Conservation (phyloP, 2,797 vertebrate species). For the Siniperca obscura region DNA sequence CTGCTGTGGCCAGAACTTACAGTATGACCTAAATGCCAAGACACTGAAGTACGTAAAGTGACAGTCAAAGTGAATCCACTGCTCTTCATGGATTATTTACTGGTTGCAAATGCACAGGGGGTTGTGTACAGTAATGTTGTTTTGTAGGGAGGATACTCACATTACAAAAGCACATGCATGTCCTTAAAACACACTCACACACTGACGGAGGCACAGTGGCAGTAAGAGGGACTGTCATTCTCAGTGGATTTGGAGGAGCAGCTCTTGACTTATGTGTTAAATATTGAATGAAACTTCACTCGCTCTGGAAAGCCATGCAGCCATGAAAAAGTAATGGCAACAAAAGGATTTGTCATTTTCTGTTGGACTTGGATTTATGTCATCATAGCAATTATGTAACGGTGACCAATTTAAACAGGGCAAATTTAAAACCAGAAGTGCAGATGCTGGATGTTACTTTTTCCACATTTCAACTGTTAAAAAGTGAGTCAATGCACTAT, state of each 20-base stretch:
- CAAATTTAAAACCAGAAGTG: not conserved
- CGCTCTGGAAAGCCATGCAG: conserved; percentile 49
- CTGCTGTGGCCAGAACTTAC: conserved; percentile 32
- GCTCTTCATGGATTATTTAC: conserved; percentile 75
- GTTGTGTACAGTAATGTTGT: conserved; percentile 56
- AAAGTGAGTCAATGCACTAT: not conserved
- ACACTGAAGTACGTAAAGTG: conserved; percentile 51
- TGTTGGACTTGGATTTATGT: conserved; percentile 56
- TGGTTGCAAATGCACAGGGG: conserved; percentile 39
- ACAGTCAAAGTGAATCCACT: conserved; percentile 55
- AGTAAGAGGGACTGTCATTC: conserved; percentile 53
- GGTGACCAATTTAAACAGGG: conserved; percentile 6
- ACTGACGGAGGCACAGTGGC: conserved; percentile 29
- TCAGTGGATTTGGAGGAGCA: conserved; percentile 49
- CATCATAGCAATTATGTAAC: conserved; percentile 58
- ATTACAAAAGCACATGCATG: conserved; percentile 43
- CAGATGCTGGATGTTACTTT: not conserved
- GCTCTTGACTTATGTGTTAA: conserved; percentile 68
- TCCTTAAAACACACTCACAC: conserved; percentile 19
- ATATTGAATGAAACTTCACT: conserved; percentile 75
- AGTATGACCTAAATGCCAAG: conserved; percentile 66
- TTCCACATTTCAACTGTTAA: not conserved
- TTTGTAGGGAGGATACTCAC: conserved; percentile 37
- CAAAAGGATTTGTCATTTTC: conserved; percentile 76
- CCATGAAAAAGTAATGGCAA: conserved; percentile 81